Conservation (phyloP, 1,140 invertebrate genomes). For the Eurosta solidaginis region DNA sequence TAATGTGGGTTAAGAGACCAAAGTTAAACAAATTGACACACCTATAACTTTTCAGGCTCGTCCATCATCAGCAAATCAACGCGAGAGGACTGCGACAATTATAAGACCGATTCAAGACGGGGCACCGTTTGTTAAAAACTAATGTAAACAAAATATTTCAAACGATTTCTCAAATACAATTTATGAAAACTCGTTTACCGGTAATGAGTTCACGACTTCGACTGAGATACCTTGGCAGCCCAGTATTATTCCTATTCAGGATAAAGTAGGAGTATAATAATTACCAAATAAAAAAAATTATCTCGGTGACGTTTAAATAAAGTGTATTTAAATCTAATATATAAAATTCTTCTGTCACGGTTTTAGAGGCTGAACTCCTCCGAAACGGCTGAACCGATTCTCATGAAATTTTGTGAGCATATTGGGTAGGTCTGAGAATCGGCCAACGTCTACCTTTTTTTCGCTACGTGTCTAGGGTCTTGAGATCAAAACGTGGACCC, state of each 20-base stretch:
- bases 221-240: neutral
- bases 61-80: neutral
- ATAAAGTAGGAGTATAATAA: neutral
- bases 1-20: neutral
- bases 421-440: no score
- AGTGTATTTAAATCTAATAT: no score
- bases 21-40: neutral
- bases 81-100: neutral
- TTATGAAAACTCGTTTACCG: neutral
- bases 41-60: no score
- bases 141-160: neutral
- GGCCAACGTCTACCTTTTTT: no score
- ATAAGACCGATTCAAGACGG: neutral
- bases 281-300: neutral
- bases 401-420: no score
- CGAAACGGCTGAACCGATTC: no score
- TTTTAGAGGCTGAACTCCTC: neutral
- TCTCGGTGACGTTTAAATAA: no score
- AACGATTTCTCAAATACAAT: neutral
- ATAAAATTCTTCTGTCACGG: neutral
- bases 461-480: no score
- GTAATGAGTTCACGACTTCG: neutral
- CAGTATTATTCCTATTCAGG: neutral
- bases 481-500: no score
- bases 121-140: neutral